These are phyloP conservation scores for Hartigia nigra DNA, from an alignment of 2,888 invertebrate species.

Conservation along the genomic window DNA sequence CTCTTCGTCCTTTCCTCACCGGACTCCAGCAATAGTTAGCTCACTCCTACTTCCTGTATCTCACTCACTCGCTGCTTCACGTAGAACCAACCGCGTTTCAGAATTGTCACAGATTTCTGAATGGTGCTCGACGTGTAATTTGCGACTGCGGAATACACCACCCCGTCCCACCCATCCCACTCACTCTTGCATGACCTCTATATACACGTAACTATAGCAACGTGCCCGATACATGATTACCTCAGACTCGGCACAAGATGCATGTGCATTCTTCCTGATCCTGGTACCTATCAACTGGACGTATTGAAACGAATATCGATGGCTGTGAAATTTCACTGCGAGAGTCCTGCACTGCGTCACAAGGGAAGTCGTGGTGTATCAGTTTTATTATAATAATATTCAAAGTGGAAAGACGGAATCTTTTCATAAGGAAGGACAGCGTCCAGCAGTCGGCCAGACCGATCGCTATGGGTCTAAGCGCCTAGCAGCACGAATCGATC, in stretches of 20 bases:
- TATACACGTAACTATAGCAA: background rate
- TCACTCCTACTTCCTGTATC: background rate
- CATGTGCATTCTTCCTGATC: background rate
- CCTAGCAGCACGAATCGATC: too few relatives aligned
- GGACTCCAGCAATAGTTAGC: conserved; percentile 9
- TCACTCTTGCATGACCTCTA: background rate
- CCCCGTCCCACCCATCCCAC: background rate
- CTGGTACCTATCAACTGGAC: background rate
- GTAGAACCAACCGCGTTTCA: conserved; percentile 16
- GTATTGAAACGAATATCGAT: background rate
- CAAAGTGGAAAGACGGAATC: background rate
- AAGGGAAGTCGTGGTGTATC: background rate
- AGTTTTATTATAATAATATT: background rate
- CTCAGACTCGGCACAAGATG: background rate
- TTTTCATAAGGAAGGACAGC: too few relatives aligned
- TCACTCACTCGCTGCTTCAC: conserved; percentile 8
- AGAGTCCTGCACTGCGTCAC: background rate
- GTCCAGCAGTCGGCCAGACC: too few relatives aligned
- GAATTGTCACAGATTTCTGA: conserved; percentile 48
- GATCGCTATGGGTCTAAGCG: too few relatives aligned
- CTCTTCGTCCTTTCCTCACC: conserved; percentile 6
- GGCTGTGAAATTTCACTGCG: background rate
- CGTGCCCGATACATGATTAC: background rate
- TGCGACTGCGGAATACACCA: conserved; percentile 40
- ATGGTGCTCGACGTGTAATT: conserved; percentile 46